Percentiles rank a stretch among this genome's conserved stretches.
These are phyloP conservation scores for Sus cebifrons DNA, from an alignment of 2,797 vertebrate species.

Conservation along the genomic window DNA sequence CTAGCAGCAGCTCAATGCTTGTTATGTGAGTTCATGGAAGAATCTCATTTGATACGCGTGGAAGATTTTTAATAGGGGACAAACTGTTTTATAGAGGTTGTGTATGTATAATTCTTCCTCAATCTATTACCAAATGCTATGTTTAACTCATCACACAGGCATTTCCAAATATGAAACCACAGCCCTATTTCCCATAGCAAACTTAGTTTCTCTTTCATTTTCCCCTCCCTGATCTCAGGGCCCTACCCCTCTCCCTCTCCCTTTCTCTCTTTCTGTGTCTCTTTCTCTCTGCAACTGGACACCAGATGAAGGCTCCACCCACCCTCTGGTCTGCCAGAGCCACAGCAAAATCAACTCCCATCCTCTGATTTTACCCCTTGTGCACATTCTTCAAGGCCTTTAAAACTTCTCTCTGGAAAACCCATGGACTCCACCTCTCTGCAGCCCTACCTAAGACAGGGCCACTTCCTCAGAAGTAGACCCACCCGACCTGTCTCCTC, in stretches of 20 bases:
- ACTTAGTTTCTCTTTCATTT: slow-evolving; percentile 73
- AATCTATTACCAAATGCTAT: neutral
- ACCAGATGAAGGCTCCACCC: neutral
- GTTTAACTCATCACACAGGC: neutral
- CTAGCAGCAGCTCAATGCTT: neutral
- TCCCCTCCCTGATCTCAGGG: neutral
- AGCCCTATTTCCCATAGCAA: slow-evolving; percentile 48
- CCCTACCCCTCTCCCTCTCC: neutral
- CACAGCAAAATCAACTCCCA: neutral
- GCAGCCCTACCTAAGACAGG: neutral
- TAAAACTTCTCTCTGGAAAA: slow-evolving; percentile 45
- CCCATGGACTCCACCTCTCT: neutral
- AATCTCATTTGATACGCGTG: neutral
- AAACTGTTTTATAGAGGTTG: slow-evolving; percentile 20
- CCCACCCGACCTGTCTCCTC: neutral
- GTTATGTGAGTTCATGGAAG: neutral
- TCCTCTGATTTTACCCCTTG: slow-evolving; percentile 33
- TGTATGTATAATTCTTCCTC: neutral
- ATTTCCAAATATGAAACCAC: slow-evolving; percentile 23
- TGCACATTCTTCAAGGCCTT: slow-evolving; percentile 16
- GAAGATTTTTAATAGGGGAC: slow-evolving; percentile 9
- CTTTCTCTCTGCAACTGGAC: neutral
- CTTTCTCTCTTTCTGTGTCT: neutral
- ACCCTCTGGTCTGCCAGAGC: neutral
- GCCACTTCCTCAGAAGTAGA: slow-evolving; percentile 19